Evolutionary conservation across 2,113 vertebrate species (phyloP).

Genomic region (Origma solitaria): DNA sequence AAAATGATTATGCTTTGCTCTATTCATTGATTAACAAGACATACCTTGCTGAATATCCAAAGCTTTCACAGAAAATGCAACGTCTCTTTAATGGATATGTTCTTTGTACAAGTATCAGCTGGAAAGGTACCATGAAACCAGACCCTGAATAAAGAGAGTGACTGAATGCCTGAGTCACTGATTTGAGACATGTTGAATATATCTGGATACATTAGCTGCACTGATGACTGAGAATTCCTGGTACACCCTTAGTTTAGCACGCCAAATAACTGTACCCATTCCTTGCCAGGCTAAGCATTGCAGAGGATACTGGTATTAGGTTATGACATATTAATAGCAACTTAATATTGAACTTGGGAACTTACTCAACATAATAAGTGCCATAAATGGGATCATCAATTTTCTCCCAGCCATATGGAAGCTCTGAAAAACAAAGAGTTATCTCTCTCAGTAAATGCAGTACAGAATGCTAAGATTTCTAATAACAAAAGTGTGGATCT

Average conservation of each 20-base stretch:
- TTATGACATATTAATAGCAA: constrained; percentile 57
- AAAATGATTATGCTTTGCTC: neutral
- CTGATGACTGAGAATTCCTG: neutral
- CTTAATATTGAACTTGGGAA: constrained; percentile 76
- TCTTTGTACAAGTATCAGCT: neutral
- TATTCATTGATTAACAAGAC: neutral
- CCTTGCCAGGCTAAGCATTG: neutral
- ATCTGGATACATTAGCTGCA: neutral
- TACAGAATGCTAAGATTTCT: constrained; percentile 46
- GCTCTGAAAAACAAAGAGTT: constrained; percentile 86
- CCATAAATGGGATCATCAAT: constrained; percentile 99
- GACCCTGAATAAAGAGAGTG: neutral
- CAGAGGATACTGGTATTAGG: constrained; percentile 10
- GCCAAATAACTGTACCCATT: neutral
- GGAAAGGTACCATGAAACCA: constrained; percentile 1
- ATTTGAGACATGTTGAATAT: neutral
- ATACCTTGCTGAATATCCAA: neutral
- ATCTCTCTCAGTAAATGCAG: constrained; percentile 64
- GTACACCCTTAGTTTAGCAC: neutral
- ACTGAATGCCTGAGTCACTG: neutral
- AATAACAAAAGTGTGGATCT: constrained; percentile 18
- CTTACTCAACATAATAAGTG: constrained; percentile 99
- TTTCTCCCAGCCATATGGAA: constrained; percentile 99
- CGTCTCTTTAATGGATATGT: constrained; percentile 11
- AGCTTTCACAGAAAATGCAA: neutral